Evolutionary conservation across 2,797 vertebrate species (phyloP).

Genomic region (Psittacula derbiana): DNA sequence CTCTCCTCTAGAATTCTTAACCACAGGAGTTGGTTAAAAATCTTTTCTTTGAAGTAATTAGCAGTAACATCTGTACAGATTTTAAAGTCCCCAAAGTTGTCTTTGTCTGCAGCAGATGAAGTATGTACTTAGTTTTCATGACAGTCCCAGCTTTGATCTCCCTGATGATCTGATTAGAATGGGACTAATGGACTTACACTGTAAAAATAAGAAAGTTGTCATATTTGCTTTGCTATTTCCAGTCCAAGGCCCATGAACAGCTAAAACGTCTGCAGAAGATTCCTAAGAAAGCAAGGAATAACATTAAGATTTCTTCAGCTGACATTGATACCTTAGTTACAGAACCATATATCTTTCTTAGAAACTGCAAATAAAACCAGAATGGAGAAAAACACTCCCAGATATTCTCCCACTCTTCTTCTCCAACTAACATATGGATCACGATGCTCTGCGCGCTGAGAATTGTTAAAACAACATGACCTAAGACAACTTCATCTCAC

Average conservation of each 20-base stretch:
- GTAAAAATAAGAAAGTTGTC: neutral
- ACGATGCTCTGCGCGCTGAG: fast-evolving
- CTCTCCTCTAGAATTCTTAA: neutral
- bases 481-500: neutral
- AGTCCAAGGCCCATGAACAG: neutral
- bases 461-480: neutral
- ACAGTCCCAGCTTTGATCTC: neutral
- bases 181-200: neutral
- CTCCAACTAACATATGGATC: neutral
- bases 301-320: neutral
- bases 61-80: neutral
- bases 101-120: neutral
- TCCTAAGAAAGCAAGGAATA: neutral
- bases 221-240: neutral
- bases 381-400: neutral
- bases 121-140: neutral
- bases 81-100: neutral
- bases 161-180: neutral
- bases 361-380: neutral
- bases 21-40: neutral
- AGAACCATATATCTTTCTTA: neutral
- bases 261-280: neutral
- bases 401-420: neutral
- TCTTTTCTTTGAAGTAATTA: neutral
- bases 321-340: neutral